Base-by-base conservation (phyloP, 2,888 invertebrate genomes). In the Chalcis sispes region DNA sequence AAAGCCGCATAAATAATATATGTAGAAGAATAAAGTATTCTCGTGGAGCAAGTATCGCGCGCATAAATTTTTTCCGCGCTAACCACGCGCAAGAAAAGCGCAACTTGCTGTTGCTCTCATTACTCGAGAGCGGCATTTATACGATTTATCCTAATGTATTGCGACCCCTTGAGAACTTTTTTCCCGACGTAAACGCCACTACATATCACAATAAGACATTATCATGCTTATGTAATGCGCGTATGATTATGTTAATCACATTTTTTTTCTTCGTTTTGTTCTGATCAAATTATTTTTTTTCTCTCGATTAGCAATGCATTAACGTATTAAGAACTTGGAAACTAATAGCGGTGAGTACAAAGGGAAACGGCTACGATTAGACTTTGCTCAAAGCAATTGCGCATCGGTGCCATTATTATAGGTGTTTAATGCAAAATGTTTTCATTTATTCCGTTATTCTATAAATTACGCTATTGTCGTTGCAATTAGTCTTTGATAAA, bases 291-390 rank as follows among this genome's bases (percentile, higher is more conserved):
- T 56, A 27, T 36, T 70, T 58, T 61, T 52, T 15, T 36, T 7
- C 18, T 61, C 46, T 23, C 67, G 66, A 72, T 72, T 72, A 56
- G 32, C 61, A 67, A 72, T 72, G 67, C 48, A 62, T 71, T 54
- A 67, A 54, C 23, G 46, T 40, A 67, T 66, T 15, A 66, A 46
- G 75, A 61, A 29, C 62, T 56, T 40, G 54, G 25, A 65, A 64
- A 40, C 48, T 36, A 59, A 36, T 46, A 15, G 66, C 72, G 72
- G 76, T 52, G 54, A 72, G 76, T 69, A 72, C 72, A 77, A 77
- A 77, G 72, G 46, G 61, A 62, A n/a, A n/a, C 7, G 13, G 20
- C 62, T 29, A 18, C 29, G 29, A 56, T 72, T 72, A 72, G 40
- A 32, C n/a, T 23, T 36, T 32, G 2, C 2, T 4, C 59, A 5